Percentiles rank a stretch among this genome's conserved stretches.
phyloP scores from a whole-genome alignment of 1,140 invertebrate species.

The Agraylea sexmaculata region DNA sequence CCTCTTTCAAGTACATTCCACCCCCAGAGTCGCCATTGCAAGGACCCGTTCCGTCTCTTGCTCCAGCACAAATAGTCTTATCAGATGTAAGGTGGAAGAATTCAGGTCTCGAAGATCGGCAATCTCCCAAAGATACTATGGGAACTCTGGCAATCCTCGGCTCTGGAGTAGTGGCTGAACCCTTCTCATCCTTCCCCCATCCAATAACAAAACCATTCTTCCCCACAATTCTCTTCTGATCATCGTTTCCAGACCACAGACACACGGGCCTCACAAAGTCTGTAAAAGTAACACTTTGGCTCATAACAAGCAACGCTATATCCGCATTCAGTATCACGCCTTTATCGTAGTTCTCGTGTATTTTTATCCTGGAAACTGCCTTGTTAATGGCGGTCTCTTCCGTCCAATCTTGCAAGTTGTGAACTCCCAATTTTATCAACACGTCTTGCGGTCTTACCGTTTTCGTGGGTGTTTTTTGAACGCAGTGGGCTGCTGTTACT shows the following conservation, averaged over 20 bases:
- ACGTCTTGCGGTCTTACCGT: conserved; percentile 18
- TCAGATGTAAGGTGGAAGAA: conserved; percentile 19
- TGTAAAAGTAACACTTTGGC: conserved; percentile 22
- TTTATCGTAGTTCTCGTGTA: conserved; percentile 30
- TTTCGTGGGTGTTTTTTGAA: conserved; percentile 1
- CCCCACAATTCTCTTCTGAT: conserved; percentile 29
- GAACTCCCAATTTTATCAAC: conserved; percentile 28
- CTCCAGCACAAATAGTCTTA: conserved; percentile 34
- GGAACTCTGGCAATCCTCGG: conserved; percentile 26
- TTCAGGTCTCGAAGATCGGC: conserved; percentile 20
- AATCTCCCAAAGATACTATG: conserved; percentile 29
- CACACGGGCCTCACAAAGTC: conserved; percentile 37
- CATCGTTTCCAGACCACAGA: conserved; percentile 31
- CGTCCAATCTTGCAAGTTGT: conserved; percentile 24
- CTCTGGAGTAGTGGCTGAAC: conserved; percentile 20
- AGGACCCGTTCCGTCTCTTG: conserved; percentile 29
- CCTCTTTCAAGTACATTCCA: conserved; percentile 26
- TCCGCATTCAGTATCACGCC: conserved; percentile 27
- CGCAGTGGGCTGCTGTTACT: conserved; percentile 25
- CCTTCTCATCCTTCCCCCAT: conserved; percentile 30
- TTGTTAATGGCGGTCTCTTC: conserved; percentile 24
- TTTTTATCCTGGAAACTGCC: conserved; percentile 23
- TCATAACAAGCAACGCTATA: conserved; percentile 30
- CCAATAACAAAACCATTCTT: conserved; percentile 32
- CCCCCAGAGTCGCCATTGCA: conserved; percentile 39